A percentile compares a stretch with the other conserved stretches of the same genome.
phyloP scores from a whole-genome alignment of 2,888 invertebrate species.

The Drosophila trichaetosa region DNA sequence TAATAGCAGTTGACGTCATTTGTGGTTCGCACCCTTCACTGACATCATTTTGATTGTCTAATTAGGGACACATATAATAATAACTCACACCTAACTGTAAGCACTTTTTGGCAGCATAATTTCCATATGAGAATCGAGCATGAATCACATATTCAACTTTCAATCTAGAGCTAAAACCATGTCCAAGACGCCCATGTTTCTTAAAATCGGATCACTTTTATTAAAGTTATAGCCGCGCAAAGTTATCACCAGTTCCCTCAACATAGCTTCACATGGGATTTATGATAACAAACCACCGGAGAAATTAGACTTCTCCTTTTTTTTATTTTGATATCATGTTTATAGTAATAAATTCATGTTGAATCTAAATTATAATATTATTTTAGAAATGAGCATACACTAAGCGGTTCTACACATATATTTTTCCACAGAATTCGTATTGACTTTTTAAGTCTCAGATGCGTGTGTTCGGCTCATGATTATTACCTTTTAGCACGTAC shows the following conservation, averaged over 20 bases:
- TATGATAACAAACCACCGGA: not conserved
- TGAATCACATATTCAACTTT: not conserved
- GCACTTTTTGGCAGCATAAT: not conserved
- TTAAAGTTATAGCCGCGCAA: not conserved
- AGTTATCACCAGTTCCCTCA: not conserved
- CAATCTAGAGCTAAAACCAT: not conserved
- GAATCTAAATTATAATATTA: not conserved
- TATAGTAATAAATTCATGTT: not conserved
- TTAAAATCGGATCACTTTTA: too few relatives aligned
- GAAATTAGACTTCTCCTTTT: not conserved
- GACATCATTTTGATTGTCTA: slow-evolving; percentile 47
- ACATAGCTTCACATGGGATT: not conserved
- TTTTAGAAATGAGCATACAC: not conserved
- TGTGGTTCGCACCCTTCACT: slow-evolving; percentile 38
- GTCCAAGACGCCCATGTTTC: not conserved
- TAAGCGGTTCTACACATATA: not conserved
- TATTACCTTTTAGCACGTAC: not conserved
- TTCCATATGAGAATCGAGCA: not conserved
- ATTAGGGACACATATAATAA: slow-evolving; percentile 19
- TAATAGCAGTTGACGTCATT: slow-evolving; percentile 52
- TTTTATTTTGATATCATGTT: not conserved
- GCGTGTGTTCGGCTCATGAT: not conserved
- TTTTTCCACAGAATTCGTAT: not conserved
- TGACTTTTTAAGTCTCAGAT: not conserved
- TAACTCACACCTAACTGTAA: not conserved